Conservation (phyloP, 2,888 invertebrate genomes). For the Incurvaria masculella region DNA sequence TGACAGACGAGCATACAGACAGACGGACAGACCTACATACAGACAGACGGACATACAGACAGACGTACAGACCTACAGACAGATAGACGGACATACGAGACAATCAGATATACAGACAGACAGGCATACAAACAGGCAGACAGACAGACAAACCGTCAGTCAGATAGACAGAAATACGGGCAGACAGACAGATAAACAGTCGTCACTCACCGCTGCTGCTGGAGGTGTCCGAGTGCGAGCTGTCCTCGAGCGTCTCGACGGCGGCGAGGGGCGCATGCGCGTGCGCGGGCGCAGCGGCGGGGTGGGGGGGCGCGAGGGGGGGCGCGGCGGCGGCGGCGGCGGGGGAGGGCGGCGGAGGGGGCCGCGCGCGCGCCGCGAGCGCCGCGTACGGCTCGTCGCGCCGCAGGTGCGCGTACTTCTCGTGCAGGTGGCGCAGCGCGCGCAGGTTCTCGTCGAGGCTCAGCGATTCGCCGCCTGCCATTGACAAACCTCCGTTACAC, state of each 20-base stretch:
- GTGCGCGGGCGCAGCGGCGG: neutral
- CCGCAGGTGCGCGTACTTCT: constrained; percentile 47
- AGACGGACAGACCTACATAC: too few species aligned
- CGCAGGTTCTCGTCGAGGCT: constrained; percentile 45
- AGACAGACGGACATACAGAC: too few species aligned
- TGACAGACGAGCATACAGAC: too few species aligned
- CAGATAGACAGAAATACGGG: neutral
- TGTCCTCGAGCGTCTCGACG: constrained; percentile 42
- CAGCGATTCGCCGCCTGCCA: constrained; percentile 44
- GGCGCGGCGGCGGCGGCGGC: neutral
- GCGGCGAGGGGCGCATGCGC: constrained; percentile 32
- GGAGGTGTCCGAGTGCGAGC: constrained; percentile 32
- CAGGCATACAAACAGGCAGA: too few species aligned
- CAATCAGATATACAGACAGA: too few species aligned
- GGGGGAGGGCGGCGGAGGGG: constrained; percentile 29
- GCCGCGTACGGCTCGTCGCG: constrained; percentile 41
- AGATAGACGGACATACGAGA: too few species aligned
- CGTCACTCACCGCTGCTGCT: neutral
- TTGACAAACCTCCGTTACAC: too few species aligned
- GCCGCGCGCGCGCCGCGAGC: constrained; percentile 36
- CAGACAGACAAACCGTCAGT: neutral
- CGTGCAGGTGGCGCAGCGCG: constrained; percentile 42
- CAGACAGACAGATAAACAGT: neutral
- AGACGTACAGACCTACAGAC: too few species aligned
- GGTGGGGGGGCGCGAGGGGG: constrained; percentile 22